Conservation (phyloP, 92 coral and sea anemone genomes). For the Scolanthus callimorphus region DNA sequence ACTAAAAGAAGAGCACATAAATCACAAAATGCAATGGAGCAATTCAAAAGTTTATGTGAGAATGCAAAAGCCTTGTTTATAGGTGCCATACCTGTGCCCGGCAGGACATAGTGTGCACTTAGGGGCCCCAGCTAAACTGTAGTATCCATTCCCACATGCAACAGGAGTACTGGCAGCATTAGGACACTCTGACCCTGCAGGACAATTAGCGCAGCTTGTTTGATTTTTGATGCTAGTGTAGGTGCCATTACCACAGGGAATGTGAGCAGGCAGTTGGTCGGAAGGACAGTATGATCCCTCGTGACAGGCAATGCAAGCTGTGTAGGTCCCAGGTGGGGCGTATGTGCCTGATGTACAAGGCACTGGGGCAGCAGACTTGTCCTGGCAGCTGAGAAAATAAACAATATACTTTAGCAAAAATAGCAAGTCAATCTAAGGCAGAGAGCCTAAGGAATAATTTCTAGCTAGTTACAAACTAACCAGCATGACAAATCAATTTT, state of each 20-base stretch:
- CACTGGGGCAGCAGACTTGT: constrained; percentile 48
- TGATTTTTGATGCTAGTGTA: constrained; percentile 29
- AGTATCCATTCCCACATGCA: constrained; percentile 62
- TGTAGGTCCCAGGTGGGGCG: constrained; percentile 56
- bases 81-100: constrained; percentile 79
- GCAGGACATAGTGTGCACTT: constrained; percentile 65
- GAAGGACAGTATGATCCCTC: constrained; percentile 76
- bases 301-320: constrained; percentile 56
- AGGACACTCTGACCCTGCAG: constrained; percentile 70
- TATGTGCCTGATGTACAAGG: constrained; percentile 54
- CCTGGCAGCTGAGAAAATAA: constrained; percentile 53
- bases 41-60: constrained; percentile 3
- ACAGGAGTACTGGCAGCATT: constrained; percentile 54
- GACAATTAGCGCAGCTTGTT: constrained; percentile 61
- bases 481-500: no score
- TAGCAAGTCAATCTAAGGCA: no score
- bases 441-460: no score
- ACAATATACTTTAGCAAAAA: no score
- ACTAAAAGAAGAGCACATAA: constrained; percentile 18
- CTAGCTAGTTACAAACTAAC: no score
- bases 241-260: constrained; percentile 78
- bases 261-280: constrained; percentile 26
- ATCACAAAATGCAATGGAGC: no score
- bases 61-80: no score
- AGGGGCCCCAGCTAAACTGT: constrained; percentile 39